These are phyloP conservation scores for Acleris sparsana DNA, from an alignment of 2,888 invertebrate genomes.

Conservation along the genomic window DNA sequence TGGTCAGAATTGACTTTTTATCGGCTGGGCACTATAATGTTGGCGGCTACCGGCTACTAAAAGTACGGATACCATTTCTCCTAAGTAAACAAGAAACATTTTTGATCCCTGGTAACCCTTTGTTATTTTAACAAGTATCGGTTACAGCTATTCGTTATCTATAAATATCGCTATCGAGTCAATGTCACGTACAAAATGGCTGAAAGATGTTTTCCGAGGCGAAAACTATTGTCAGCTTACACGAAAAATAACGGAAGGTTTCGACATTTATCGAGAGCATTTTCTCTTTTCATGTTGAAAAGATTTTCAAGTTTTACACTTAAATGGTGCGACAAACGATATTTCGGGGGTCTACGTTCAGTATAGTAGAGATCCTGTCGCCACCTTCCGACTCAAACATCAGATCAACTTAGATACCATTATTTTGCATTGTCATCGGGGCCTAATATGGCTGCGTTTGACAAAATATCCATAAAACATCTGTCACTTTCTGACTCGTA, in stretches of 20 bases:
- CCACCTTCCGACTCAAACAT: no score
- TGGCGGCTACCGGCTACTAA: background rate
- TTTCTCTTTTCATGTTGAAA: background rate
- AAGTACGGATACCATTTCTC: no score
- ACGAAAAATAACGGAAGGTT: background rate
- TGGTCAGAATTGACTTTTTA: no score
- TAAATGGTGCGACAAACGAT: no score
- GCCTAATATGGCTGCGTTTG: no score
- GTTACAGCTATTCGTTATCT: slow-evolving; percentile 5
- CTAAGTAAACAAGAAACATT: background rate
- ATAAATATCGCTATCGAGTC: slow-evolving; percentile 10
- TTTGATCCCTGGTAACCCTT: background rate
- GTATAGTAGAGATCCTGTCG: no score
- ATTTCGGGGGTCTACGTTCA: no score
- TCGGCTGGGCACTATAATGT: background rate
- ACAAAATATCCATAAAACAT: no score
- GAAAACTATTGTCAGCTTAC: slow-evolving; percentile 17
- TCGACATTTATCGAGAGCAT: background rate
- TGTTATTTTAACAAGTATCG: slow-evolving; percentile 5
- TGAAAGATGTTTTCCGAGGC: slow-evolving; percentile 12
- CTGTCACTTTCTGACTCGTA: no score
- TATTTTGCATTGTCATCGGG: no score
- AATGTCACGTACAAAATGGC: slow-evolving; percentile 23
- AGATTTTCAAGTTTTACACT: background rate
- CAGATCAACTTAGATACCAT: no score